Base-by-base conservation (phyloP, 2,113 vertebrate species). In the Oreotrochilus melanogaster region DNA sequence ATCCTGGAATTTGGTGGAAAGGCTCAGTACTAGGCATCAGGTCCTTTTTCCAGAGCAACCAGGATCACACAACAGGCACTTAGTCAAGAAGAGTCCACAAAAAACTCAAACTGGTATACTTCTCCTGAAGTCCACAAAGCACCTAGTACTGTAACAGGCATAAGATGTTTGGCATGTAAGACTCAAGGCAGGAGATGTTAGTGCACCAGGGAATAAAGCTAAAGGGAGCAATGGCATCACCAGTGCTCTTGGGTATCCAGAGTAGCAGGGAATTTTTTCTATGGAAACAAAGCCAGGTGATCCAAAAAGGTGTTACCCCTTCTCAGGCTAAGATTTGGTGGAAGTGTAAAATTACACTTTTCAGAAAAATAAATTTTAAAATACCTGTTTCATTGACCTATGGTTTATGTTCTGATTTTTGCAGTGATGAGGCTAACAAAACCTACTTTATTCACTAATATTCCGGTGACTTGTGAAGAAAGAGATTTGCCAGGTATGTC, bases 351-450 rank as follows among this genome's bases (percentile, higher is more conserved):
- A 39, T 47, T 48, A n/a, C 64, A 27, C 21, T 35, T 39, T 39
- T 39, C 53, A 2, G 5, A 69, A 76, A 70, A 51, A 21, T 5
- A 11, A 24, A 28, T 48, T 9, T 11, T 10, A 3, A 60, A 76
- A 39, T 24, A 30, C 10, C 53, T 28, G 3, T 67, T 84, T 61
- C 7, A 45, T 67, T 90, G n/a, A 87, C 42, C 10, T 43, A 10
- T 87, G 23, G 37, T 76, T 86, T 91, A 18, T 78, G 85, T 75
- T 94, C 85, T 97, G 67, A 45, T 89, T 97, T 88, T 98, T 87
- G 30, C 97, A 99, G 99, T 99, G 97, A 99, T 99, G 99, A 98
- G 99, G 66, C 97, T 99, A 89, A 99, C 99, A 18, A 99, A 99
- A 93, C 99, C 99, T 43, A 99, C 99, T 11, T 98, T 99, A 72